Percentiles rank a stretch among this genome's conserved stretches.
Conservation (phyloP, 2,888 invertebrate species). For the Campaea margaritaria region DNA sequence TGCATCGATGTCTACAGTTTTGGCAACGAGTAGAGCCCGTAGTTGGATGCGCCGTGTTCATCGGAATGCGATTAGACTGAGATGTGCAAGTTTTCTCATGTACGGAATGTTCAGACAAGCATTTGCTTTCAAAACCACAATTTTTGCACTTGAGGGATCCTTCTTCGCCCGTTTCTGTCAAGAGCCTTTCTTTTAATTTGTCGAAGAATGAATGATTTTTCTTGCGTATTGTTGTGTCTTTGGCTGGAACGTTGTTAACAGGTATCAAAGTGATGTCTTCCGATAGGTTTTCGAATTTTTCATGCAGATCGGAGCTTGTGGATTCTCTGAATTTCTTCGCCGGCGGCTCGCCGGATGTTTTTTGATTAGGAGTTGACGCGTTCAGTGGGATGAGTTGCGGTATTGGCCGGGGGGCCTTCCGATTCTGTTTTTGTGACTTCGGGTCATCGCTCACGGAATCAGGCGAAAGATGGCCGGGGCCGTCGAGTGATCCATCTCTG, state of each 20-base stretch:
- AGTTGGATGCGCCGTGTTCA: constrained; percentile 75
- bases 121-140: constrained; percentile 92
- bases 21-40: constrained; percentile 92
- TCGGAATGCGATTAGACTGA: constrained; percentile 69
- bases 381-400: constrained; percentile 91
- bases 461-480: constrained; percentile 56
- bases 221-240: constrained; percentile 74
- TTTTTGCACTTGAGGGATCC: constrained; percentile 88
- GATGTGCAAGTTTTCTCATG: constrained; percentile 89
- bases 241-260: constrained; percentile 52
- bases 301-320: constrained; percentile 43
- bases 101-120: constrained; percentile 91
- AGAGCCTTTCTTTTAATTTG: constrained; percentile 90
- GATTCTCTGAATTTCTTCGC: constrained; percentile 74
- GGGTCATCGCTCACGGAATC: constrained; percentile 59
- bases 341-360: constrained; percentile 72
- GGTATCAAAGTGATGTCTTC: constrained; percentile 66
- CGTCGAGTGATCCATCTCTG: constrained; percentile 58
- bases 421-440: constrained; percentile 63
- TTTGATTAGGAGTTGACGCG: constrained; percentile 75
- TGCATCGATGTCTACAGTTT: constrained; percentile 94
- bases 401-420: constrained; percentile 86
- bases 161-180: constrained; percentile 87
- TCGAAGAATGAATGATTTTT: constrained; percentile 93
- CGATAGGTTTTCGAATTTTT: constrained; percentile 57